Evolutionary conservation across 2,888 invertebrate genomes (phyloP).

Genomic region (Cantharis rufa): DNA sequence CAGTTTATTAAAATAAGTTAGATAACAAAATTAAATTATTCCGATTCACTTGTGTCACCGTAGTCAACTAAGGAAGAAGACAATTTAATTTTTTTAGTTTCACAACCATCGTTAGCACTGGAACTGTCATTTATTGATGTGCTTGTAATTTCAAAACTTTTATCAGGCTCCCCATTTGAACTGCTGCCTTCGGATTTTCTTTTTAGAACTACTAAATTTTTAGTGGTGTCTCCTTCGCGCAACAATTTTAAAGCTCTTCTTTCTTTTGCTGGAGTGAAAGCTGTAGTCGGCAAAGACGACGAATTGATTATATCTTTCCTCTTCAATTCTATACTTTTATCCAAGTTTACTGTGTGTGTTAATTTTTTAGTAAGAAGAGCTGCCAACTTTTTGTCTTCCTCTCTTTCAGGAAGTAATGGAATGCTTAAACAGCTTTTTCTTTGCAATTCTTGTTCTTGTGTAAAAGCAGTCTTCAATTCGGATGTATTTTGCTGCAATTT

Average conservation of each 20-base stretch:
- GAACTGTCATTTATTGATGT: conserved; percentile 1
- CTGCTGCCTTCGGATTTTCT: background rate
- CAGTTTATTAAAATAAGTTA: background rate
- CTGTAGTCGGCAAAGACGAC: conserved; percentile 49
- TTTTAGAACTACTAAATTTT: conserved; percentile 23
- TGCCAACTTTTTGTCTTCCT: conserved; percentile 81
- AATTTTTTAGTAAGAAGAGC: conserved; percentile 72
- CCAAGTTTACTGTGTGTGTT: conserved; percentile 65
- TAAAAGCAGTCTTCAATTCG: conserved; percentile 70
- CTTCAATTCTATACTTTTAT: conserved; percentile 56
- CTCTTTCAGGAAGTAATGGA: conserved; percentile 74
- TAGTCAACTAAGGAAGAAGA: conserved; percentile 46
- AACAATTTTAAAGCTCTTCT: conserved; percentile 48
- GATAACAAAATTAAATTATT: conserved; percentile 26
- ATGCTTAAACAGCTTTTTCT: conserved; percentile 79
- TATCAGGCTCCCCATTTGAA: background rate
- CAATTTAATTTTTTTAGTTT: conserved; percentile 23
- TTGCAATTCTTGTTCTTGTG: conserved; percentile 71
- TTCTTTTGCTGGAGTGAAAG: conserved; percentile 48
- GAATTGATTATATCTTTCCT: conserved; percentile 48
- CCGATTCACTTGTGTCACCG: conserved; percentile 45
- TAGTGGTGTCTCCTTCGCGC: conserved; percentile 23
- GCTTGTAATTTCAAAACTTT: background rate
- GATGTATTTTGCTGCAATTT: conserved; percentile 73
- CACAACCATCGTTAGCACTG: background rate